Evolutionary conservation across 2,113 vertebrate genomes (phyloP).

Genomic region (Hemiprocne comata): DNA sequence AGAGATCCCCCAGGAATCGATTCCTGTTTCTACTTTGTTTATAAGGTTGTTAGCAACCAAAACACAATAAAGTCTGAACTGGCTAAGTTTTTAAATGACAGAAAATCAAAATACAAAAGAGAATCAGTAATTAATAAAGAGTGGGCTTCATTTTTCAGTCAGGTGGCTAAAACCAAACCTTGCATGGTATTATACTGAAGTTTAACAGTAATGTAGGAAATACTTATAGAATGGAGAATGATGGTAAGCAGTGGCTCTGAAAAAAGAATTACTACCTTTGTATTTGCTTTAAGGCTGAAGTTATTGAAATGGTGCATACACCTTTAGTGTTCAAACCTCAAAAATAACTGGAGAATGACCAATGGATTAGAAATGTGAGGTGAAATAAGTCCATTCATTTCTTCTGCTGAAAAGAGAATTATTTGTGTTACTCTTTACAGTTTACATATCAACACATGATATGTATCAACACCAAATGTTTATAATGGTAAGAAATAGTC

Average conservation of each 20-base stretch:
- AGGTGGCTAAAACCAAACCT: not conserved
- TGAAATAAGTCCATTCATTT: not conserved
- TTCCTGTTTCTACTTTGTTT: not conserved
- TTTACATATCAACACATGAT: not conserved
- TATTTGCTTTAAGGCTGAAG: not conserved
- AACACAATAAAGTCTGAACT: not conserved
- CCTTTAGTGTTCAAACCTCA: not conserved
- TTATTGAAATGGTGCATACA: not conserved
- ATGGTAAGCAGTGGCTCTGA: not conserved
- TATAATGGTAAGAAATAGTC: not conserved
- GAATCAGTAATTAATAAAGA: not conserved
- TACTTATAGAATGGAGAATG: not conserved
- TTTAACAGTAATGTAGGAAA: not conserved
- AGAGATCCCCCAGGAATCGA: not conserved
- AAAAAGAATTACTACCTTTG: not conserved
- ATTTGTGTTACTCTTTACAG: not conserved
- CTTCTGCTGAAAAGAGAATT: not conserved
- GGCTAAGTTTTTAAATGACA: not conserved
- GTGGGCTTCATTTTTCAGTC: not conserved
- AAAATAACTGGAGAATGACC: not conserved
- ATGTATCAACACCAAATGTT: not conserved
- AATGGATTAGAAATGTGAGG: not conserved
- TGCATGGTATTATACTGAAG: rapidly evolving
- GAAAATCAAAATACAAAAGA: not conserved
- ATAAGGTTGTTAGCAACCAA: not conserved